phyloP scores from a whole-genome alignment of 23 tunicate genomes.

The Styela clava region DNA sequence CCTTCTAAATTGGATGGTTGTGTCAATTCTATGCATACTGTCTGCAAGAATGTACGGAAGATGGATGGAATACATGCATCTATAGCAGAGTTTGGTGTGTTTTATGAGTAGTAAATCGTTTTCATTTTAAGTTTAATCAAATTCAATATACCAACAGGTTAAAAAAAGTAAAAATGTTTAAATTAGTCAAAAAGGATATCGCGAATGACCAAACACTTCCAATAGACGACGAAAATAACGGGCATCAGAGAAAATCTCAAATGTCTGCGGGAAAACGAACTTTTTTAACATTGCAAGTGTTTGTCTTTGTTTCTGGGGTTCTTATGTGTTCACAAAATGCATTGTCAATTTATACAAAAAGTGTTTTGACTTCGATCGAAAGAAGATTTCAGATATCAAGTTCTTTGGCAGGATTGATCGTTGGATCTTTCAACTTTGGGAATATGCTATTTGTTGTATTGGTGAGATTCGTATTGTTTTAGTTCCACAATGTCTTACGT shows the following conservation, averaged over 20 bases:
- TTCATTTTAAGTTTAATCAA: no score
- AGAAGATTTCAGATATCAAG: conserved; percentile 73
- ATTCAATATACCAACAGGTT: no score
- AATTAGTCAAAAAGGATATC: neutral
- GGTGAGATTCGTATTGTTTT: conserved; percentile 45
- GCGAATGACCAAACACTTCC: neutral
- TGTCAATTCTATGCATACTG: no score
- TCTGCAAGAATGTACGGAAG: no score
- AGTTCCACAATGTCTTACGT: neutral
- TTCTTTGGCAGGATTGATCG: conserved; percentile 79
- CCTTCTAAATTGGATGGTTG: no score
- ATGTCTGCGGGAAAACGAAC: neutral
- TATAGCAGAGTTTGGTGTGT: no score
- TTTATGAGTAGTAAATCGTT: no score
- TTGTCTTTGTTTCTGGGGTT: conserved; percentile 64
- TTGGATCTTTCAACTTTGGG: conserved; percentile 86
- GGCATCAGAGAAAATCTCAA: neutral
- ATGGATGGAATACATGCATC: no score
- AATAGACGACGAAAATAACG: neutral
- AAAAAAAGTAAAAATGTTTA: neutral
- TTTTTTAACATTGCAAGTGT: conserved; percentile 29
- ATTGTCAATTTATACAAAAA: conserved; percentile 75
- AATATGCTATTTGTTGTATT: conserved; percentile 75
- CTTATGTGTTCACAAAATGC: conserved; percentile 76
- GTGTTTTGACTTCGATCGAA: conserved; percentile 81